Evolutionary conservation across 1,140 invertebrate genomes (phyloP), one percentile per base, ranked within the genome.

Genomic region (Mactra quadrangularis): DNA sequence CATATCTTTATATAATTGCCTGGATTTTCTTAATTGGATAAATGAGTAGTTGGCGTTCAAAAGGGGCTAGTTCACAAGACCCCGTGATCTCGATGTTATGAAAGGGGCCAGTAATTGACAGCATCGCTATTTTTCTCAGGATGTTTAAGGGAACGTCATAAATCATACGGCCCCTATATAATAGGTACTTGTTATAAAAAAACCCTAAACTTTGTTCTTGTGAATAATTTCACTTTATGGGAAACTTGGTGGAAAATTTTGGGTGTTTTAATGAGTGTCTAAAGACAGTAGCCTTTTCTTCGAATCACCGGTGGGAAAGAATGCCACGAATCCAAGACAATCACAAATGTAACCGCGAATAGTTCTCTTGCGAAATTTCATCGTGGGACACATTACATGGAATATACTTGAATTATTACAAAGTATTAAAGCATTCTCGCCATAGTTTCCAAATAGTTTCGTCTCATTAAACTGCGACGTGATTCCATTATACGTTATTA

Each of bases 161-260:
- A 72, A 72, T 72, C 70, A 72, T 72, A 35, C 70, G 35, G 17
- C 38, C 6, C 15, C 47, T 50, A 35, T 35, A 72, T 72, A 72
- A 72, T 57, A 72, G n/a, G 29, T 38, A 38, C 70, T 72, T 72
- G 70, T 72, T 72, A 72, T 38, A 68, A n/a, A n/a, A n/a, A n/a
- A 41, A 68, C 35, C 29, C 70, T 55, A 72, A 45, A 50, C 2
- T 68, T 3, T 57, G 31, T 19, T 55, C 53, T 38, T 72, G 4
- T 25, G n/a, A 55, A 41, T 72, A 55, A 70, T 72, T 22, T 22
- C 1, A 38, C 29, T 71, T 72, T 72, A 72, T 72, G 70, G 70
- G 70, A 72, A 72, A 72, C 29, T 72, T 57, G 11, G 38, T 6
- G 38, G 15, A 38, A 27, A 11, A 41, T 4, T 38, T 55, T 72